These are phyloP conservation scores for Orchestia grillus DNA, from an alignment of 1,140 invertebrate genomes.

Conservation along the genomic window DNA sequence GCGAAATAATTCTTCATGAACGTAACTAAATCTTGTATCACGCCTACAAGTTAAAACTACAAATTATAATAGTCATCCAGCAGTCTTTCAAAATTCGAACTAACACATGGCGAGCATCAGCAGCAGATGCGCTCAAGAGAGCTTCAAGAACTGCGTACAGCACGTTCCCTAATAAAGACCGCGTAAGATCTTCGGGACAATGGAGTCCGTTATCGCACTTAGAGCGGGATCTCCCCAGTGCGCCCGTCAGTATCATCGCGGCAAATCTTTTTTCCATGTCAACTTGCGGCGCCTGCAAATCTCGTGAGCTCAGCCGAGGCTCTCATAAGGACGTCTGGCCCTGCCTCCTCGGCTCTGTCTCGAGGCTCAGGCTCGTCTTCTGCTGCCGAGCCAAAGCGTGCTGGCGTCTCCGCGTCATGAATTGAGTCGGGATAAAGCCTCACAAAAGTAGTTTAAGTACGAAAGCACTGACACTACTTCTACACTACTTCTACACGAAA, in stretches of 20 bases:
- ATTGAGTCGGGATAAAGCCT: no score
- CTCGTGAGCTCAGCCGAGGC: slow-evolving; percentile 11
- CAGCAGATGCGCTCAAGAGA: not conserved
- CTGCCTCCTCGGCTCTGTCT: not conserved
- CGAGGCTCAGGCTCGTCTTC: not conserved
- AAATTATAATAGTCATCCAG: no score
- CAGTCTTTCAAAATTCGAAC: not conserved
- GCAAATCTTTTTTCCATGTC: slow-evolving; percentile 51
- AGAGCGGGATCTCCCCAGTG: not conserved
- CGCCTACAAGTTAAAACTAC: no score
- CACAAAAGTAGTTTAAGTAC: no score
- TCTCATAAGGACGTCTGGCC: not conserved
- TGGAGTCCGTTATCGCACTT: not conserved
- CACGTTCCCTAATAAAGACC: not conserved
- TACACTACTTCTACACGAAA: not conserved
- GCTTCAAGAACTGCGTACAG: not conserved
- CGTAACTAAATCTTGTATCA: no score
- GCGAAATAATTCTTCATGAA: no score
- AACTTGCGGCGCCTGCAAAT: slow-evolving; percentile 39
- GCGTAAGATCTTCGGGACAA: not conserved
- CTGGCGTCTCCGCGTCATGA: no score
- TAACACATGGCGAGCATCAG: not conserved
- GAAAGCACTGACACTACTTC: no score
- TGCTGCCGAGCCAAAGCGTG: not conserved
- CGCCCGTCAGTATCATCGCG: slow-evolving; percentile 7